phyloP scores from a whole-genome alignment of 1,140 invertebrate species.

The Bilobella aurantiaca region DNA sequence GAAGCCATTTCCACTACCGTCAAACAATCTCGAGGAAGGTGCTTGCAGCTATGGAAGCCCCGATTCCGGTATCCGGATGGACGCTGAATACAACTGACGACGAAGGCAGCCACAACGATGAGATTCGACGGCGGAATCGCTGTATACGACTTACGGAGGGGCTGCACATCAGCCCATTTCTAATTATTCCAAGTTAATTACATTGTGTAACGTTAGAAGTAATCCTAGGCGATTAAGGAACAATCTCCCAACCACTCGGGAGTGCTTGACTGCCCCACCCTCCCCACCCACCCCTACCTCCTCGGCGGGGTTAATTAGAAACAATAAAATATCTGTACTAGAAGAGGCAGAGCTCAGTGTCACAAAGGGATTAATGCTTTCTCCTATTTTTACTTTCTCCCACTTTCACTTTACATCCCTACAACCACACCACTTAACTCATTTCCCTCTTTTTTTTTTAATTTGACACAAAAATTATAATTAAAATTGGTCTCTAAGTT shows the following conservation, averaged over 20 bases:
- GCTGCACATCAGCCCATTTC: neutral
- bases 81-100: conserved; percentile 11
- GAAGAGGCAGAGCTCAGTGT: too few species aligned
- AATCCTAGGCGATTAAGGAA: conserved; percentile 37
- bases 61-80: conserved; percentile 50
- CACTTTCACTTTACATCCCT: too few species aligned
- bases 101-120: too few species aligned
- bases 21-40: neutral
- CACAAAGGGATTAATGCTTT: neutral
- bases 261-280: too few species aligned
- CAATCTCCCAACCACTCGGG: conserved; percentile 37
- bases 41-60: conserved; percentile 52
- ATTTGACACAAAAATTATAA: too few species aligned
- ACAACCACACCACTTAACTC: too few species aligned
- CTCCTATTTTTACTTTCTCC: neutral
- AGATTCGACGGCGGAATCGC: neutral
- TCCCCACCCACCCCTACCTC: too few species aligned
- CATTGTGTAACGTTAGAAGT: conserved; percentile 41
- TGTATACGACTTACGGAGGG: conserved; percentile 10
- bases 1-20: neutral
- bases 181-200: conserved; percentile 33
- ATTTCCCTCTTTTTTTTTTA: too few species aligned
- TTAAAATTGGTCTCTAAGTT: too few species aligned
- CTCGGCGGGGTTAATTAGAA: neutral
- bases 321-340: too few species aligned